Percentiles rank a stretch among this genome's conserved stretches.
Evolutionary conservation across 2,797 vertebrate species (phyloP).

Genomic region (Salmo trutta): DNA sequence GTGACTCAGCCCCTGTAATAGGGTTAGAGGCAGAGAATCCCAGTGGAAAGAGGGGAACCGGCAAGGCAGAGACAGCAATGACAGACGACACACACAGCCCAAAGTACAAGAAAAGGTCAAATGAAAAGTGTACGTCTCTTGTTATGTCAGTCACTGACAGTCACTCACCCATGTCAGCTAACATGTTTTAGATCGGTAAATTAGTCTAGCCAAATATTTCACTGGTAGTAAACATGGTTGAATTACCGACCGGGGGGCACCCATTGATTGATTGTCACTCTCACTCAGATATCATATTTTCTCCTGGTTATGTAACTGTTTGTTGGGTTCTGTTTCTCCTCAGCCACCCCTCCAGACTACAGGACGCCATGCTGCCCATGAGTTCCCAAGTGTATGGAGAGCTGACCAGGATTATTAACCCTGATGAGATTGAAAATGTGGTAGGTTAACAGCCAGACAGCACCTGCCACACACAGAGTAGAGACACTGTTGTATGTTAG

Average conservation of each 20-base stretch:
- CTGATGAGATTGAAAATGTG: constrained; percentile 81
- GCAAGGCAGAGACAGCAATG: too few relatives aligned
- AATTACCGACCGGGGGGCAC: too few relatives aligned
- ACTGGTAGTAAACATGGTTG: too few relatives aligned
- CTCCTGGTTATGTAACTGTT: neutral
- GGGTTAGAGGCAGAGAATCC: too few relatives aligned
- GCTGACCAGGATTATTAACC: constrained; percentile 74
- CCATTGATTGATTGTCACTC: too few relatives aligned
- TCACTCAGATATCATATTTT: neutral
- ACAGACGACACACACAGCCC: neutral
- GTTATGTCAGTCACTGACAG: too few relatives aligned
- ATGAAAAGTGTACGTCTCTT: neutral
- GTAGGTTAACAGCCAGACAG: constrained; percentile 69
- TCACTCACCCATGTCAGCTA: too few relatives aligned
- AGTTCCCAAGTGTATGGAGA: constrained; percentile 86
- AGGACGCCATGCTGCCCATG: constrained; percentile 86
- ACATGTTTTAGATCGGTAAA: too few relatives aligned
- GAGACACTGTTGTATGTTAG: too few relatives aligned
- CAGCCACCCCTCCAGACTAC: constrained; percentile 80
- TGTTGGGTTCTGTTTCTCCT: neutral
- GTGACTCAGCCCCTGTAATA: too few relatives aligned
- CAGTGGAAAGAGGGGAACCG: too few relatives aligned
- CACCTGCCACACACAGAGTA: neutral
- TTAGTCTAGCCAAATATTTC: too few relatives aligned
- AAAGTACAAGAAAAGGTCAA: neutral